Base-by-base conservation (phyloP, 2,797 vertebrate genomes). In the Gallinago nigripennis region DNA sequence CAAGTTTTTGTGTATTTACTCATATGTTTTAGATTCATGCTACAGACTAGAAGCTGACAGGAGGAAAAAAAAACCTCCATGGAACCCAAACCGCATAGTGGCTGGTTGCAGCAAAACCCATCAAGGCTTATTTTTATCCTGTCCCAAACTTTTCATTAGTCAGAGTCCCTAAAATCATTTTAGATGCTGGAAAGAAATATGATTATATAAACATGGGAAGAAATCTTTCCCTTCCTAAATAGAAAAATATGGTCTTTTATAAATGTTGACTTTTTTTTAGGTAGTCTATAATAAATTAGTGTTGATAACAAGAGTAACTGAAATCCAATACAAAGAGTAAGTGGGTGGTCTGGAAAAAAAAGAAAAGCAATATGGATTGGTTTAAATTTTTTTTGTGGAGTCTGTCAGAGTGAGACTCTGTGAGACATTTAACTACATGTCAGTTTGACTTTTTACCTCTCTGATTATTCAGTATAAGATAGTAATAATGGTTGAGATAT, bases 21-120 rank as follows among this genome's bases (percentile, higher is more conserved):
- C 87, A 92, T 69, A 72, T 94, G 92, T 93, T 97, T 98, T 86
- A 97, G 88, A 96, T 97, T 95, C 86, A 50, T 78, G 39, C 46
- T 46, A 64, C 13, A 85, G 68, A 90, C 46, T 80, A 94, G 87
- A 93, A 95, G 53, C 54, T 87, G 65, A 66, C 20, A 30, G 63
- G 48, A 96, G 56, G 33, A 54, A 78, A 41, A 41, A 76, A 76
- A 61, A 12, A 2, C 1, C 30, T 64, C 35, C 65, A 33, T n/a
- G 83, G 68, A 93, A 79, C 31, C 11, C 61, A 92, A 95, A 46
- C 78, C 17, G 4, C 91, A 30, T 46, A 61, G 88, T 94, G 94
- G 86, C 73, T 78, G 54, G 78, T 92, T 93, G 79, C 66, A 88
- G 48, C 51, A 92, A 90, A 80, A 35, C 46, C 71, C 80, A 92